Evolutionary conservation across 2,113 vertebrate species (phyloP).

Genomic region (Spea bombifrons): DNA sequence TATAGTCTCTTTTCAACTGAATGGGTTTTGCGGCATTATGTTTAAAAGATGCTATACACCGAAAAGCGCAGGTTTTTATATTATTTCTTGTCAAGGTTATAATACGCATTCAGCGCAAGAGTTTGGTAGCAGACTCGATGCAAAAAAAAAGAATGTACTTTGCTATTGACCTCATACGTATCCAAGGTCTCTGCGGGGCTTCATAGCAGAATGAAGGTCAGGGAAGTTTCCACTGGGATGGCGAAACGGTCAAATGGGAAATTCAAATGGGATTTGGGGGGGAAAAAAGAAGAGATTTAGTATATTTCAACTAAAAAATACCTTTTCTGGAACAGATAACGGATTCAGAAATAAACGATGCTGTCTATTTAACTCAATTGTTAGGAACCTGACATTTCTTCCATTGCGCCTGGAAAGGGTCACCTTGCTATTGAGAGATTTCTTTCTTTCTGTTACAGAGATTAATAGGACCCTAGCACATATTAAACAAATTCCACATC

Average conservation of each 20-base stretch:
- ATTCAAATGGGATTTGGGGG: background rate
- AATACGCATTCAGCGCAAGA: background rate
- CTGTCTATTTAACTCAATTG: slow-evolving; percentile 20
- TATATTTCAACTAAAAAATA: slow-evolving; percentile 27
- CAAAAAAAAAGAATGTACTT: background rate
- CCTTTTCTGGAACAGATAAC: background rate
- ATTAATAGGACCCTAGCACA: slow-evolving; percentile 19
- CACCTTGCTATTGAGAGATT: slow-evolving; percentile 28
- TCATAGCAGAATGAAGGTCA: background rate
- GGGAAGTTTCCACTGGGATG: background rate
- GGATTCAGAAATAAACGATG: slow-evolving; percentile 35
- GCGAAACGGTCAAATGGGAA: background rate
- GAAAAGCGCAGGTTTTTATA: background rate
- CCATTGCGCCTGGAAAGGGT: slow-evolving; percentile 36
- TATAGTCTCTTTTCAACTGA: background rate
- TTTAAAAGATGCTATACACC: background rate
- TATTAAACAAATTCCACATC: slow-evolving; percentile 13
- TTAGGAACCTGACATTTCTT: slow-evolving; percentile 30
- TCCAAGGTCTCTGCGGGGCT: slow-evolving; percentile 4
- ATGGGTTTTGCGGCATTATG: background rate
- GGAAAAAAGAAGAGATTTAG: slow-evolving; percentile 34
- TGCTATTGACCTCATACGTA: slow-evolving; percentile 5
- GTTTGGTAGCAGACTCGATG: background rate
- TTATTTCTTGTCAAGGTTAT: slow-evolving; percentile 20
- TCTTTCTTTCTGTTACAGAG: slow-evolving; percentile 30